phyloP scores from a whole-genome alignment of 2,113 vertebrate genomes.

The Orthonyx spaldingii region DNA sequence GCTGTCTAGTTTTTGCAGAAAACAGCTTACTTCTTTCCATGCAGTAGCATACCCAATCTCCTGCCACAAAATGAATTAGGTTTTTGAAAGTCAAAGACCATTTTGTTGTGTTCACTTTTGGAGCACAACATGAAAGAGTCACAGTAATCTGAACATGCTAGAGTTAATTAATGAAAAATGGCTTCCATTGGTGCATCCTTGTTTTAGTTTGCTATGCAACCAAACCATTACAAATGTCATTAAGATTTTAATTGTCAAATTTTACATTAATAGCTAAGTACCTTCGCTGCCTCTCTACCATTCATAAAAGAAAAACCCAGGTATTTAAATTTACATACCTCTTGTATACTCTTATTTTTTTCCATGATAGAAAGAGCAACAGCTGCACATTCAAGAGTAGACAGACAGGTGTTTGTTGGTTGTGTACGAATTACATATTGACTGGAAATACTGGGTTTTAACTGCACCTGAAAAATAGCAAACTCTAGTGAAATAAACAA shows the following conservation, averaged over 20 bases:
- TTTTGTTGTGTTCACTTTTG: neutral
- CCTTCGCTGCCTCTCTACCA: neutral
- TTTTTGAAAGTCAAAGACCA: neutral
- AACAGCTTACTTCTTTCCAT: neutral
- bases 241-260: neutral
- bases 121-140: neutral
- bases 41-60: neutral
- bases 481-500: neutral
- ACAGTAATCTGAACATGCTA: neutral
- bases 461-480: slow-evolving; percentile 82
- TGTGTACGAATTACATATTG: slow-evolving; percentile 96
- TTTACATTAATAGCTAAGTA: neutral
- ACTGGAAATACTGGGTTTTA: slow-evolving; percentile 85
- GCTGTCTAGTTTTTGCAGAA: neutral
- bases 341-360: slow-evolving; percentile 83
- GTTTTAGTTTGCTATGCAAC: neutral
- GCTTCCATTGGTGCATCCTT: neutral
- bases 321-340: slow-evolving; percentile 73
- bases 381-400: slow-evolving; percentile 94
- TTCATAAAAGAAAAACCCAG: neutral
- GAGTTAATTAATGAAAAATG: neutral
- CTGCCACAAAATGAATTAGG: neutral
- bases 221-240: neutral
- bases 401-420: slow-evolving; percentile 91
- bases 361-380: slow-evolving; percentile 86